Percentiles rank a stretch among this genome's conserved stretches.
Evolutionary conservation across 1,140 invertebrate genomes (phyloP).

Genomic region (Caligus rogercresseyi): DNA sequence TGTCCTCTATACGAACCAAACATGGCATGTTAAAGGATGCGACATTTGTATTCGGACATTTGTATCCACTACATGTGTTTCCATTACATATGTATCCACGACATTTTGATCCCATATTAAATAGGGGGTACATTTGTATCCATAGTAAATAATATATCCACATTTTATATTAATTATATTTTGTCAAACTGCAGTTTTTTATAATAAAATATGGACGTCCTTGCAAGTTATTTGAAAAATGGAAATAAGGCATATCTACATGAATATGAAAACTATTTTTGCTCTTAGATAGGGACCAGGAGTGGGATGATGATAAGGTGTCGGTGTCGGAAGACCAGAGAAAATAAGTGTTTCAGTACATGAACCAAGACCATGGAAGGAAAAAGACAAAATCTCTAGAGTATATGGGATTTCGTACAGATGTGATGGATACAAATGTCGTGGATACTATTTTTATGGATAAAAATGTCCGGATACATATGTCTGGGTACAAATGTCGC

Average conservation of each 20-base stretch:
- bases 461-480: no score
- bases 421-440: no score
- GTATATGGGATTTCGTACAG: no score
- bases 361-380: background rate
- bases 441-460: no score
- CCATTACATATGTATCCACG: background rate
- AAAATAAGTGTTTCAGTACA: background rate
- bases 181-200: background rate
- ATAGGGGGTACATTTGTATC: background rate
- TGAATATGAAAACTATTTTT: background rate
- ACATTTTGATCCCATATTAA: background rate
- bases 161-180: background rate
- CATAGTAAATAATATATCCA: background rate
- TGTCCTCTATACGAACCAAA: no score
- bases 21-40: no score
- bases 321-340: background rate
- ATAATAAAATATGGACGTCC: background rate
- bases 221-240: background rate
- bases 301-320: background rate
- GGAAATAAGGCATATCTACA: background rate
- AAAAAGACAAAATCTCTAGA: slow-evolving; percentile 28
- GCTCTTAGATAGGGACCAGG: background rate
- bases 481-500: no score
- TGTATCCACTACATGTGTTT: no score
- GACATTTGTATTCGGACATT: no score